phyloP scores from a whole-genome alignment of 2,797 vertebrate genomes.

The Helostoma temminkii region DNA sequence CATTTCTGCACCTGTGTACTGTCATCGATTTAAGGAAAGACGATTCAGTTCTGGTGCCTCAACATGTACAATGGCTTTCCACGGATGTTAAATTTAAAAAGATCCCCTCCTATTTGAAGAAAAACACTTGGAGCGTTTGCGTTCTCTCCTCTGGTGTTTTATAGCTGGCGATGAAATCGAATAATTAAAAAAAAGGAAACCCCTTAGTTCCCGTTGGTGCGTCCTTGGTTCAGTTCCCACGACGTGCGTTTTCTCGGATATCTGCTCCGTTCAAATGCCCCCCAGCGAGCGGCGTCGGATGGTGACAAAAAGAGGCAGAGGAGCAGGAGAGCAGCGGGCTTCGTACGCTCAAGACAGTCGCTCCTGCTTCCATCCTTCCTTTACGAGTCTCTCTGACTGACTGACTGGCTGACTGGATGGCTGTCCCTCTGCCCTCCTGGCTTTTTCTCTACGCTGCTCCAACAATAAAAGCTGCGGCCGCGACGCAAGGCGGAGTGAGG shows the following conservation, averaged over 20 bases:
- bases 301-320: slow-evolving; percentile 55
- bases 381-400: slow-evolving; percentile 76
- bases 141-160: slow-evolving; percentile 40
- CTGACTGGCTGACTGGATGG: slow-evolving; percentile 55
- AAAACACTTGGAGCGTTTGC: slow-evolving; percentile 24
- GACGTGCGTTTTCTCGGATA: slow-evolving; percentile 68
- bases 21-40: slow-evolving; percentile 61
- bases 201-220: slow-evolving; percentile 73
- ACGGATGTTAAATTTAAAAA: slow-evolving; percentile 46
- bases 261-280: slow-evolving; percentile 59
- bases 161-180: slow-evolving; percentile 36
- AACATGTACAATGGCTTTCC: slow-evolving; percentile 69
- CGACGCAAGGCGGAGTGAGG: slow-evolving; percentile 83
- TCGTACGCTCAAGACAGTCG: slow-evolving; percentile 66
- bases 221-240: slow-evolving; percentile 78
- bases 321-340: slow-evolving; percentile 52
- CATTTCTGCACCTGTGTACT: slow-evolving; percentile 86
- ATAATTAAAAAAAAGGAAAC: slow-evolving; percentile 39
- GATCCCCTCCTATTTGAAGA: slow-evolving; percentile 47
- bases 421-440: slow-evolving; percentile 84
- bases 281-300: slow-evolving; percentile 68
- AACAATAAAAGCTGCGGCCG: slow-evolving; percentile 93
- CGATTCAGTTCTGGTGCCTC: slow-evolving; percentile 65
- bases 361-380: slow-evolving; percentile 63
- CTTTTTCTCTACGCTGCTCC: slow-evolving; percentile 88